These are phyloP conservation scores for Pangasius sanitwongsei DNA, from an alignment of 2,797 vertebrate genomes.

Conservation along the genomic window DNA sequence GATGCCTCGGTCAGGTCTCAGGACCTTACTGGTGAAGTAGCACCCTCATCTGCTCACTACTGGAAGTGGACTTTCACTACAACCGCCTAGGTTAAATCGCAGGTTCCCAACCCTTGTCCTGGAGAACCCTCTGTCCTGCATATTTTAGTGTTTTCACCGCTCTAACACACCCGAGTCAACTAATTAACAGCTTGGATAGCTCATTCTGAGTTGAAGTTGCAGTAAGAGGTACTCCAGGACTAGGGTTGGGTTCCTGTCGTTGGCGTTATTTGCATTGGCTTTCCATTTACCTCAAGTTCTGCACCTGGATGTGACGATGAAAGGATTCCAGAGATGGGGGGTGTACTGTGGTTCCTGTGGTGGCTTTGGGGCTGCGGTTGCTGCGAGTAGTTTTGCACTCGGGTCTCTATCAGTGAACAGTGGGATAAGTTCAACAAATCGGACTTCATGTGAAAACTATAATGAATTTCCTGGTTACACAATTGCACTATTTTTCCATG, in stretches of 20 bases:
- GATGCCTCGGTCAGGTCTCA: not conserved
- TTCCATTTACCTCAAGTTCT: not conserved
- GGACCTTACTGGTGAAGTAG: constrained; percentile 2
- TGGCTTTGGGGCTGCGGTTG: no score
- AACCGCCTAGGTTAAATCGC: not conserved
- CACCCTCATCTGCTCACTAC: constrained; percentile 22
- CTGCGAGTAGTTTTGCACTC: no score
- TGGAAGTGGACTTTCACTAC: constrained; percentile 12
- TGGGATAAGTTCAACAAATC: no score
- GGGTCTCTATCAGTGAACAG: no score
- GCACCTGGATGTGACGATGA: not conserved
- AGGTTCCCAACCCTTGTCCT: not conserved
- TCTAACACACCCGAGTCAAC: not conserved
- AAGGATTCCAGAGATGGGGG: not conserved
- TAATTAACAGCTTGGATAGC: not conserved
- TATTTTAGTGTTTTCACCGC: not conserved
- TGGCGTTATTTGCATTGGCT: not conserved
- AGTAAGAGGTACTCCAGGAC: not conserved
- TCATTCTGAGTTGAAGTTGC: not conserved
- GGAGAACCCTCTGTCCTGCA: not conserved
- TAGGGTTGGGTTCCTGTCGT: not conserved
- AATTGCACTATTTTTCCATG: no score
- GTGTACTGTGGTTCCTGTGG: no score
- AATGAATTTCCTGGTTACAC: no score
- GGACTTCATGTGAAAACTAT: no score